These are phyloP conservation scores for Pogoniulus pusillus DNA, from an alignment of 2,797 vertebrate species.

Conservation along the genomic window DNA sequence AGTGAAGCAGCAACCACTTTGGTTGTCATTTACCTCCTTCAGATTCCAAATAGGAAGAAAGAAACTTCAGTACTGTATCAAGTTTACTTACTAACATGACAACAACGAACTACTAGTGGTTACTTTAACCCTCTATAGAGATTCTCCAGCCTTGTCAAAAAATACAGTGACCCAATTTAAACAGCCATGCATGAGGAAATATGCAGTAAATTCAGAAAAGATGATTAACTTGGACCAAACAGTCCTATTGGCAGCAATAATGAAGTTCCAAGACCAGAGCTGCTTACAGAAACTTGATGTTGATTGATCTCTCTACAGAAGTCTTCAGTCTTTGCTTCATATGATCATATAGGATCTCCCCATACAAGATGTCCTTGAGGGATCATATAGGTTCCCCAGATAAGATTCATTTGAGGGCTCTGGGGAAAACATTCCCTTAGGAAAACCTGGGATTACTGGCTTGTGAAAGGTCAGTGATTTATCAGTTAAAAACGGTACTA, in stretches of 20 bases:
- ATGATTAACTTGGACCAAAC: background rate
- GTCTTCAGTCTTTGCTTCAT: background rate
- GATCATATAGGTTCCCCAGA: background rate
- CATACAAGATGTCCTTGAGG: background rate
- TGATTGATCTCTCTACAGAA: background rate
- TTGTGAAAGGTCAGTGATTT: constrained; percentile 4
- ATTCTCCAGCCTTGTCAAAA: background rate
- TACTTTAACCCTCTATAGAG: background rate
- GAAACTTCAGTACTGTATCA: background rate
- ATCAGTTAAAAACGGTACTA: background rate
- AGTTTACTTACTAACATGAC: background rate
- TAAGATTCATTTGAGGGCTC: background rate
- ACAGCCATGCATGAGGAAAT: background rate
- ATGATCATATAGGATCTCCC: background rate
- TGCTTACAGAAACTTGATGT: background rate
- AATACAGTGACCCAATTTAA: background rate
- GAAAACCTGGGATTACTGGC: background rate
- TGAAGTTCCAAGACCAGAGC: background rate
- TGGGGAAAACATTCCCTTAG: background rate
- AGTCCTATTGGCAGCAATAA: background rate
- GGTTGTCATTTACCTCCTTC: background rate
- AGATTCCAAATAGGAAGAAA: background rate
- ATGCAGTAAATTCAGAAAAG: background rate
- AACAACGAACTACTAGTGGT: background rate
- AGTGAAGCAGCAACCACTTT: background rate